Conservation (phyloP, 2,888 invertebrate species). For the Clunio marinus region DNA sequence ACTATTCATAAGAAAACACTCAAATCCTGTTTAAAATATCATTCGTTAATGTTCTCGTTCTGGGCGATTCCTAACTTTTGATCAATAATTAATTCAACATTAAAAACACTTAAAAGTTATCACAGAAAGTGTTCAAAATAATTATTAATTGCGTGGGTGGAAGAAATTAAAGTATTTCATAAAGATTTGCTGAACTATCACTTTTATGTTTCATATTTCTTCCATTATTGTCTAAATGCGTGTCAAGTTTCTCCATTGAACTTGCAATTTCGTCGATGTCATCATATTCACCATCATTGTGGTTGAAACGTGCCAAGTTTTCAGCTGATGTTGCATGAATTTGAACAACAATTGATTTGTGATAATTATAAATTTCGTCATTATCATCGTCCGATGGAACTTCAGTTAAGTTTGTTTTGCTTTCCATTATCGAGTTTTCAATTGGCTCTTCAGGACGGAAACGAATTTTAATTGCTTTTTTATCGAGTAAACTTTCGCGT, state of each 20-base stretch:
- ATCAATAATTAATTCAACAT: not conserved
- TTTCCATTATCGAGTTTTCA: too few relatives aligned
- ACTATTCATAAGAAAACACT: too few relatives aligned
- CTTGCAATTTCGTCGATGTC: not conserved
- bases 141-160: not conserved
- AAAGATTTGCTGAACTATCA: too few relatives aligned
- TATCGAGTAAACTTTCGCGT: conserved; percentile 44
- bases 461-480: conserved; percentile 36
- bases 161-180: too few relatives aligned
- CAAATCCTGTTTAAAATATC: too few relatives aligned
- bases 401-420: not conserved
- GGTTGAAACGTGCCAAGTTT: conserved; percentile 24
- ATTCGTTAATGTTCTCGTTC: not conserved
- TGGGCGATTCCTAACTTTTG: not conserved
- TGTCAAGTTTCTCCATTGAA: not conserved
- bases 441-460: not conserved
- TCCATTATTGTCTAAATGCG: not conserved
- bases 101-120: not conserved
- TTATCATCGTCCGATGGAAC: conserved; percentile 29
- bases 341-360: conserved; percentile 19
- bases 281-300: conserved; percentile 12
- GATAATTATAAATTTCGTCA: conserved; percentile 32
- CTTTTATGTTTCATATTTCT: too few relatives aligned
- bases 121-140: not conserved
- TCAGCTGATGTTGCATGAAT: conserved; percentile 25